A percentile compares a stretch with the other conserved stretches of the same genome.
These are phyloP conservation scores for Synergus laeviventris DNA, from an alignment of 2,888 invertebrate species.

Conservation along the genomic window DNA sequence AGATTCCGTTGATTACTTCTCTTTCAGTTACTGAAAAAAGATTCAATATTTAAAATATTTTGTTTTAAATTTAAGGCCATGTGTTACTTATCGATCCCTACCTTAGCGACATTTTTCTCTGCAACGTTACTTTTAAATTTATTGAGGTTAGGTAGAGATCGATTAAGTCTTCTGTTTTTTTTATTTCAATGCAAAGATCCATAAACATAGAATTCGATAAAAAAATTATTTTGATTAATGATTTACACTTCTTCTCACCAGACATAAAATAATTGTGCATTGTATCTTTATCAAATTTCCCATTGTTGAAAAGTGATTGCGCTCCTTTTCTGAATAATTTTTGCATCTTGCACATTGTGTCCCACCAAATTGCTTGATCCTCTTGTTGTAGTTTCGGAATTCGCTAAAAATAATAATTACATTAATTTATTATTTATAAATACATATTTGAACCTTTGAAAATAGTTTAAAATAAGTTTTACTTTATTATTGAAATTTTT, in stretches of 20 bases:
- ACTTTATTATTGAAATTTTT: constrained; percentile 99
- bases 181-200: neutral
- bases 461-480: constrained; percentile 46
- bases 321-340: constrained; percentile 95
- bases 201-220: neutral
- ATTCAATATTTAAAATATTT: neutral
- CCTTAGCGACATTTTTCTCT: too few relatives aligned
- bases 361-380: constrained; percentile 99
- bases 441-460: neutral
- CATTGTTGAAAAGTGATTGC: constrained; percentile 87
- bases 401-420: constrained; percentile 78
- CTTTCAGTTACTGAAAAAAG: constrained; percentile 91
- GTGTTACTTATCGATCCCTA: too few relatives aligned
- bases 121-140: too few relatives aligned
- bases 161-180: too few relatives aligned
- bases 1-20: constrained; percentile 96
- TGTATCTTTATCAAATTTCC: constrained; percentile 92
- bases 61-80: neutral
- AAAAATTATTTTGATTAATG: neutral
- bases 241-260: constrained; percentile 79
- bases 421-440: neutral
- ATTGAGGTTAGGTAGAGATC: too few relatives aligned
- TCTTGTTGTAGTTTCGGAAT: constrained; percentile 96
- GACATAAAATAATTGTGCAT: constrained; percentile 99
- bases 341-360: constrained; percentile 96